phyloP scores from a whole-genome alignment of 2,797 vertebrate species.

The Numenius phaeopus region DNA sequence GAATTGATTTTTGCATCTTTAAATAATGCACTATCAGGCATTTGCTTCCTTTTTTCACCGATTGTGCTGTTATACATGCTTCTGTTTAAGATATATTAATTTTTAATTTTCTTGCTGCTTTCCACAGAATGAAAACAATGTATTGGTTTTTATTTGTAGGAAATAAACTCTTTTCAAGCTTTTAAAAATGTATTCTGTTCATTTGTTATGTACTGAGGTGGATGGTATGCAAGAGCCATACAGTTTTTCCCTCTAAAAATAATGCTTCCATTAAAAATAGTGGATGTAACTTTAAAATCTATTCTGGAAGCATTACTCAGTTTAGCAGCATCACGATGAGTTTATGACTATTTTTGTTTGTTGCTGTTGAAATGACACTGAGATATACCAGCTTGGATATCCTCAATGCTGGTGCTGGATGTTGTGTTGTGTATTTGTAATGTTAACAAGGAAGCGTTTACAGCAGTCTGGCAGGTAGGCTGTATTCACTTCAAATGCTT shows the following conservation, averaged over 20 bases:
- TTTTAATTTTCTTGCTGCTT: conserved; percentile 6
- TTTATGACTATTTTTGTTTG: neutral
- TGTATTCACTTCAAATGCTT: neutral
- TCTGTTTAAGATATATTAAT: neutral
- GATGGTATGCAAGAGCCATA: neutral
- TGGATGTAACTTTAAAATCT: neutral
- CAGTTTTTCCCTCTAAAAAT: neutral
- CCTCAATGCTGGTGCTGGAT: neutral
- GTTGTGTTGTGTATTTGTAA: neutral
- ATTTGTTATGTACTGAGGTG: neutral
- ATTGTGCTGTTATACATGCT: neutral
- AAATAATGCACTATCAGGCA: neutral
- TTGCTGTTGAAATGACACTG: neutral
- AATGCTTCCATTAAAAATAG: neutral
- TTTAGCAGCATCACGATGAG: neutral
- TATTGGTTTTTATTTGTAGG: neutral
- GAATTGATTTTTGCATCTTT: neutral
- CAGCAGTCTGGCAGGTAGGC: neutral
- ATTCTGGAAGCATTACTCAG: neutral
- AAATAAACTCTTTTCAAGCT: conserved; percentile 47
- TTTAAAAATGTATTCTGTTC: neutral
- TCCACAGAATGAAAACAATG: neutral
- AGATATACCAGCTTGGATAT: neutral
- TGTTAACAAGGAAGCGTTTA: neutral
- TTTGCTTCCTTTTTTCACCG: neutral